Evolutionary conservation across 2,113 vertebrate genomes (phyloP).

Genomic region (Taxidea taxus): DNA sequence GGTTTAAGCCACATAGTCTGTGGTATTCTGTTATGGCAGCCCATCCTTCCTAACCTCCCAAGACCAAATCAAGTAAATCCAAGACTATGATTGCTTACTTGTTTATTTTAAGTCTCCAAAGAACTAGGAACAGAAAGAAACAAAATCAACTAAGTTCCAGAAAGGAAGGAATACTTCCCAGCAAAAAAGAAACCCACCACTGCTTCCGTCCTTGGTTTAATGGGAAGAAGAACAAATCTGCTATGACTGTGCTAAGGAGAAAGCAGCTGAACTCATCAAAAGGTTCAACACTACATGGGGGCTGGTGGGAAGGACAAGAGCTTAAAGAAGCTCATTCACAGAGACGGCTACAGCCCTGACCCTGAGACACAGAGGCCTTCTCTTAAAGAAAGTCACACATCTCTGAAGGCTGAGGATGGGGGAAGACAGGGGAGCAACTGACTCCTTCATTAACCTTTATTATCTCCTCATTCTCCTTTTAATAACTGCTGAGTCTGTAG

Average conservation of each 20-base stretch:
- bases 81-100: background rate
- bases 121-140: background rate
- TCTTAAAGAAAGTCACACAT: background rate
- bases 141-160: background rate
- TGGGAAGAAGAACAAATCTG: background rate
- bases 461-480: background rate
- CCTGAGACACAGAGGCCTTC: background rate
- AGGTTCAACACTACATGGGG: background rate
- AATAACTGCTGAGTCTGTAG: background rate
- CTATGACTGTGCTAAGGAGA: background rate
- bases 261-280: background rate
- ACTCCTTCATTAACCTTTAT: no score
- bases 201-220: background rate
- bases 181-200: background rate
- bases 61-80: background rate
- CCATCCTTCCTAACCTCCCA: background rate
- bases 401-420: background rate
- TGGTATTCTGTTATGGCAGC: background rate
- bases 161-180: background rate
- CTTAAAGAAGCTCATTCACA: background rate
- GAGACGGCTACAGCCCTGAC: background rate
- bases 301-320: background rate
- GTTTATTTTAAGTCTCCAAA: background rate
- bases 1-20: background rate
- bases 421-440: background rate